Evolutionary conservation across 2,113 vertebrate genomes (phyloP).

Genomic region (Cyanoramphus novaezelandiae): DNA sequence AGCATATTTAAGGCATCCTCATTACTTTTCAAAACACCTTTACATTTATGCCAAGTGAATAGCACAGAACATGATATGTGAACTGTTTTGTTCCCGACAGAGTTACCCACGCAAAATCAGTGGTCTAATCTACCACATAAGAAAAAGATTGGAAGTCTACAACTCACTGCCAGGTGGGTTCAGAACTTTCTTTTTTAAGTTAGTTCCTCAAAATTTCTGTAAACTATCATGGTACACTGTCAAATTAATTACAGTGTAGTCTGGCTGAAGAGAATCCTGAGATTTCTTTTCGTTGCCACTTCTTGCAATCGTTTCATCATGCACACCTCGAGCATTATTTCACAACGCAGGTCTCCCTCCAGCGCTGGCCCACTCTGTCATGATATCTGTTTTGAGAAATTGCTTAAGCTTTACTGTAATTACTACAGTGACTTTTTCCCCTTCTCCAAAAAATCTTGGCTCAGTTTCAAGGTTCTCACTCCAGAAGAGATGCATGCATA

Average conservation of each 20-base stretch:
- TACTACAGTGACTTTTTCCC: neutral
- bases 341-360: neutral
- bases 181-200: neutral
- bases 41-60: neutral
- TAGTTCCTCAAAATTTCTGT: neutral
- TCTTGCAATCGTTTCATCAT: neutral
- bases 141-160: neutral
- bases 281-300: neutral
- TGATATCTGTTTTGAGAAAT: neutral
- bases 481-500: neutral
- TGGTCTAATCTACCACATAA: neutral
- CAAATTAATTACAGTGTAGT: neutral
- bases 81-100: neutral
- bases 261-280: neutral
- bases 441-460: neutral
- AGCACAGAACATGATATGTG: neutral
- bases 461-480: neutral
- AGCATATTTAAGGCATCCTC: neutral
- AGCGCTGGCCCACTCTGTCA: neutral
- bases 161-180: neutral
- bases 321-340: neutral
- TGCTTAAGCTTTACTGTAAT: neutral
- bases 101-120: neutral
- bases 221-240: neutral
- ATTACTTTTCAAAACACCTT: neutral